Evolutionary conservation across 2,113 vertebrate species (phyloP).

Genomic region (Crotalus horridus): DNA sequence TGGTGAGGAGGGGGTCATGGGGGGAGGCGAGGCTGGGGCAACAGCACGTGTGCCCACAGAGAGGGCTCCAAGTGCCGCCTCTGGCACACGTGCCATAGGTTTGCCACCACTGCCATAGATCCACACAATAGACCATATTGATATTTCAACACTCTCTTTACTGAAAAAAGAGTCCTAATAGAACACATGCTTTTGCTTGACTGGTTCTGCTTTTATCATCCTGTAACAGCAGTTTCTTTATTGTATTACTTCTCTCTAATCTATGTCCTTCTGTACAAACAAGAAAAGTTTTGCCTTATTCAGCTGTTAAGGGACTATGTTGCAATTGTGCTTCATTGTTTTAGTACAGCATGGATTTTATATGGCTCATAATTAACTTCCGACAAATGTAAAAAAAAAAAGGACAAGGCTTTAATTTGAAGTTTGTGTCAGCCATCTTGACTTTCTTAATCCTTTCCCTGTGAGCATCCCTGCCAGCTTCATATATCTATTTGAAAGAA

Average conservation of each 20-base stretch:
- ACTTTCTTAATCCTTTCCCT: neutral
- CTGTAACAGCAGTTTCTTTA: neutral
- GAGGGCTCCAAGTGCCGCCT: no score
- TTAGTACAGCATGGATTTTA: neutral
- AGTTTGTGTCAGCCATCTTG: neutral
- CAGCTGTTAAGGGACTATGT: neutral
- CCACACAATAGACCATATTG: neutral
- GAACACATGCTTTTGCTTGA: neutral
- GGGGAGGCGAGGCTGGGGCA: no score
- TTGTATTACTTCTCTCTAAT: neutral
- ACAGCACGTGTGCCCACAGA: no score
- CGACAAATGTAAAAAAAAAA: neutral
- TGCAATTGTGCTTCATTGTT: neutral
- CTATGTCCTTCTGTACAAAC: neutral
- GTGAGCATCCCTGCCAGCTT: neutral
- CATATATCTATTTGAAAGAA: neutral
- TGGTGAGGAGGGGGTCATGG: no score
- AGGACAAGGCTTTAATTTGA: neutral
- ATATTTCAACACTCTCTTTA: neutral
- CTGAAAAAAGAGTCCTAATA: neutral
- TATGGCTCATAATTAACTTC: no score
- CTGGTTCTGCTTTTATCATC: neutral
- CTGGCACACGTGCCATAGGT: no score
- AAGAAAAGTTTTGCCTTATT: neutral
- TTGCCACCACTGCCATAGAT: neutral